Evolutionary conservation across 1,140 invertebrate species (phyloP).

Genomic region (Phocides pigmalion): DNA sequence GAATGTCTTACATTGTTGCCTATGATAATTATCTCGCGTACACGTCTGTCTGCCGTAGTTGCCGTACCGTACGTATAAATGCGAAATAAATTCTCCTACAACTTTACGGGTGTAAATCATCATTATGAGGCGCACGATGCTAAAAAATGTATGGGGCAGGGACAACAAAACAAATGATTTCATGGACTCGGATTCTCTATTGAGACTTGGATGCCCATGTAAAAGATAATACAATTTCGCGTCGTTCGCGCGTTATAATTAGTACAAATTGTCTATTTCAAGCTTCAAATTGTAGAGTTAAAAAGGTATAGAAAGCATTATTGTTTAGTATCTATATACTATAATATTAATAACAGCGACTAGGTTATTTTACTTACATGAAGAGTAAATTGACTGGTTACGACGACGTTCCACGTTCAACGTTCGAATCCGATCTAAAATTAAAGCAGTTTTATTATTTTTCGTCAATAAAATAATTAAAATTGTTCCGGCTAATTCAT

Average conservation of each 20-base stretch:
- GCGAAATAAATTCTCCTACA: not conserved
- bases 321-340: too few species aligned
- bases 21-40: constrained; percentile 24
- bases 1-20: constrained; percentile 30
- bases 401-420: too few species aligned
- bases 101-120: not conserved
- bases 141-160: not conserved
- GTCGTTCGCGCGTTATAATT: constrained; percentile 79
- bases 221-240: constrained; percentile 73
- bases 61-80: not conserved
- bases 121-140: constrained; percentile 2
- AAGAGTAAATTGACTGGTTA: too few species aligned
- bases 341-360: too few species aligned
- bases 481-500: too few species aligned
- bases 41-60: not conserved
- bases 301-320: constrained; percentile 51
- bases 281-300: constrained; percentile 46
- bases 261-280: constrained; percentile 76
- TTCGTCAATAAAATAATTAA: too few species aligned
- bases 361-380: too few species aligned
- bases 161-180: constrained; percentile 20
- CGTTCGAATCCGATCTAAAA: too few species aligned
- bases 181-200: constrained; percentile 3
- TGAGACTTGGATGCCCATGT: constrained; percentile 45
- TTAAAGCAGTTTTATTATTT: too few species aligned